Percentiles rank a stretch among this genome's conserved stretches.
phyloP scores from a whole-genome alignment of 2,888 invertebrate species.

The Drosophila demipolita region DNA sequence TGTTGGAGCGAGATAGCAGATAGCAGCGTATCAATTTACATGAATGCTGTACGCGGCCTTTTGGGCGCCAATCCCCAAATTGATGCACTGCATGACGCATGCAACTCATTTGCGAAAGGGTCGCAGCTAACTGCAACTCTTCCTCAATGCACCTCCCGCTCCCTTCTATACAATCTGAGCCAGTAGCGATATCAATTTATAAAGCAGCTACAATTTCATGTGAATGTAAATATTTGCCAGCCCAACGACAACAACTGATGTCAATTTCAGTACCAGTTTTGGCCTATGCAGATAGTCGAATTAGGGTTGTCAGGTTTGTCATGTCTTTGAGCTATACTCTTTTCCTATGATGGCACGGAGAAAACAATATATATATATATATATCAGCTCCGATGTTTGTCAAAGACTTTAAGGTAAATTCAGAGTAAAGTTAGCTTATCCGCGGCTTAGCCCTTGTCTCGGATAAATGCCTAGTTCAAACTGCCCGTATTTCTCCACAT shows the following conservation, averaged over 20 bases:
- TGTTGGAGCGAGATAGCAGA: constrained; percentile 58
- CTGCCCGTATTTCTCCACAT: constrained; percentile 16
- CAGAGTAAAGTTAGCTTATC: not conserved
- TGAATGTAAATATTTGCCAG: not conserved
- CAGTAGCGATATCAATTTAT: not conserved
- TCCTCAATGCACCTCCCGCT: too few relatives aligned
- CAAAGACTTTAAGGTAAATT: not conserved
- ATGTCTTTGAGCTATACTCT: not conserved
- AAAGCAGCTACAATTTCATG: not conserved
- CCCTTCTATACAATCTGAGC: too few relatives aligned
- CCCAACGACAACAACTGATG: not conserved
- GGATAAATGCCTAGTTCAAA: constrained; percentile 16
- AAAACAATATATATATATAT: not conserved
- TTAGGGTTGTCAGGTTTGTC: not conserved
- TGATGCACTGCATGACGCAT: constrained; percentile 56
- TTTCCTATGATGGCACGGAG: not conserved
- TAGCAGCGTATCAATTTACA: constrained; percentile 68
- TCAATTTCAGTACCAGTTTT: not conserved
- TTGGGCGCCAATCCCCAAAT: constrained; percentile 77
- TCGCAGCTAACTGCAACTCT: constrained; percentile 2
- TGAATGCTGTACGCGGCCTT: constrained; percentile 78
- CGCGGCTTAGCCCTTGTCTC: not conserved
- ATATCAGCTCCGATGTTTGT: not conserved
- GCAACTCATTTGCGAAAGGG: constrained; percentile 32
- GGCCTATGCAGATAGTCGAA: not conserved